A percentile compares a stretch with the other conserved stretches of the same genome.
phyloP scores from a whole-genome alignment of 2,797 vertebrate genomes.

The Falco biarmicus region DNA sequence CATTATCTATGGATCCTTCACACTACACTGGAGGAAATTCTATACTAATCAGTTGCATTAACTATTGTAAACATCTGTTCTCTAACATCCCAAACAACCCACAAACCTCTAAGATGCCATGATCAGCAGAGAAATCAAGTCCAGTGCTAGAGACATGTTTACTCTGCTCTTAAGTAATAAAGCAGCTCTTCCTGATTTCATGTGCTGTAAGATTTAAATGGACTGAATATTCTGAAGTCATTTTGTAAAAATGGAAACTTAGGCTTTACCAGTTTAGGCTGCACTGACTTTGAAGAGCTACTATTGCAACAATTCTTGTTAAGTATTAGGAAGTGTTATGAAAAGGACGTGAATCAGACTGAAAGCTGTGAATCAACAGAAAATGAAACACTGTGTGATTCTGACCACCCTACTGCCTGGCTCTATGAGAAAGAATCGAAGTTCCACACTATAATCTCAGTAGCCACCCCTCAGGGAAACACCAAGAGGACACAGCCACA shows the following conservation, averaged over 20 bases:
- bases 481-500: neutral
- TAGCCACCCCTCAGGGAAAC: neutral
- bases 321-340: neutral
- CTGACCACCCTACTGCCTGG: neutral
- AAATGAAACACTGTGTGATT: neutral
- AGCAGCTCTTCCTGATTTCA: neutral
- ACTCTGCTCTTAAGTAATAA: neutral
- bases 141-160: neutral
- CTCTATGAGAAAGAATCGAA: neutral
- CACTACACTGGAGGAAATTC: neutral
- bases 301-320: neutral
- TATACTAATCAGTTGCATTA: neutral
- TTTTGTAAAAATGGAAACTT: neutral
- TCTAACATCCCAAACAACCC: neutral
- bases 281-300: neutral
- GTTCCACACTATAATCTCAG: neutral
- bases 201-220: neutral
- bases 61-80: neutral
- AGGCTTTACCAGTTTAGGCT: neutral
- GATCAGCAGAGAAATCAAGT: neutral
- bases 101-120: neutral
- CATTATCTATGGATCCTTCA: neutral
- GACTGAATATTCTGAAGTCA: neutral
- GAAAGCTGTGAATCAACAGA: neutral
- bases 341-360: neutral